A percentile compares a stretch with the other conserved stretches of the same genome.
Evolutionary conservation across 1,140 invertebrate genomes (phyloP).

Genomic region (Schlechtendalia chinensis): DNA sequence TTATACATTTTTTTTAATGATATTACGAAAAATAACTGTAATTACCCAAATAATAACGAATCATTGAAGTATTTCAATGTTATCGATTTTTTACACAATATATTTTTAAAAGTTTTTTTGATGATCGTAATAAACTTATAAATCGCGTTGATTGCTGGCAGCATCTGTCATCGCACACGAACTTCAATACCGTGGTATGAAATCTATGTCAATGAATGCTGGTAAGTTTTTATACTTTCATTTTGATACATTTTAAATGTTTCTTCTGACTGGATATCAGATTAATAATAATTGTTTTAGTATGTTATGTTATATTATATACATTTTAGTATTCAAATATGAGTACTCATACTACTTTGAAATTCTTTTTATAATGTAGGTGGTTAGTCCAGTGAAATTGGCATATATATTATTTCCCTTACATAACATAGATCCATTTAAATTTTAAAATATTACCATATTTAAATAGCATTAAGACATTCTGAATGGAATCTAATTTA

Average conservation of each 20-base stretch:
- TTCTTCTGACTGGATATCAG: background rate
- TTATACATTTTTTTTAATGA: background rate
- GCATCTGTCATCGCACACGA: background rate
- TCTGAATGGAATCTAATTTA: too few relatives aligned
- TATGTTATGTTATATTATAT: too few relatives aligned
- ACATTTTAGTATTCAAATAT: too few relatives aligned
- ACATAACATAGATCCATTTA: too few relatives aligned
- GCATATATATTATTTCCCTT: too few relatives aligned
- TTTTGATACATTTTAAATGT: background rate
- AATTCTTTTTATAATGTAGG: too few relatives aligned
- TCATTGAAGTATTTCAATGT: background rate
- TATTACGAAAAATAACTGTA: background rate
- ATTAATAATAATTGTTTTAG: background rate
- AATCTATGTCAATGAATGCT: conserved; percentile 35
- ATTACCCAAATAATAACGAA: background rate
- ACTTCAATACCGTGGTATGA: background rate
- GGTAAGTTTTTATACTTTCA: conserved; percentile 40
- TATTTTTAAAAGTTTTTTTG: background rate
- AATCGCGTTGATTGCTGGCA: background rate
- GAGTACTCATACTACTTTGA: too few relatives aligned
- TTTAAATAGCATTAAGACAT: too few relatives aligned
- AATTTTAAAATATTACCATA: too few relatives aligned
- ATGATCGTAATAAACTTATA: background rate
- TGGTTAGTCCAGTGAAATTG: too few relatives aligned
- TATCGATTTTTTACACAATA: background rate